Evolutionary conservation across 1,140 invertebrate species (phyloP).

Genomic region (Papilio aristodemus): DNA sequence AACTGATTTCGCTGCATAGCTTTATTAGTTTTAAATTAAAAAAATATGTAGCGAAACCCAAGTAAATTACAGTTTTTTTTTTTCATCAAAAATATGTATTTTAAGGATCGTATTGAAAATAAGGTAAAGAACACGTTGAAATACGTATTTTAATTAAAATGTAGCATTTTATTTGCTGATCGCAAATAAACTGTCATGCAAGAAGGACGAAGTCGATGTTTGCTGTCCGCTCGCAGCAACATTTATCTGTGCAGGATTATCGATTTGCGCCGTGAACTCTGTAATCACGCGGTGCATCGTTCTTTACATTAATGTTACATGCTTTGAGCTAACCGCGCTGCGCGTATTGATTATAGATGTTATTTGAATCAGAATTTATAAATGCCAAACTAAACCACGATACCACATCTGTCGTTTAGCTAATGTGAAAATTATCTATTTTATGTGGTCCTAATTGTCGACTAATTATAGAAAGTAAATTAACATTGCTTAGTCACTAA

Average conservation of each 20-base stretch:
- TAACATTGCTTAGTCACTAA: too few species aligned
- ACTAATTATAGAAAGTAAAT: too few species aligned
- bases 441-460: too few species aligned
- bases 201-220: background rate
- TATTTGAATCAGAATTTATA: background rate
- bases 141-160: slow-evolving; percentile 5
- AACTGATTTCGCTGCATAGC: too few species aligned
- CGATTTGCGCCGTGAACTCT: background rate
- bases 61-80: too few species aligned
- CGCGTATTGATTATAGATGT: background rate
- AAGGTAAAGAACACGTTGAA: background rate
- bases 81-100: too few species aligned
- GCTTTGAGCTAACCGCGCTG: background rate
- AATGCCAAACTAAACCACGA: background rate
- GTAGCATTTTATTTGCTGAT: slow-evolving; percentile 25
- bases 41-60: too few species aligned
- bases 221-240: background rate
- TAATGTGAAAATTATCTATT: too few species aligned
- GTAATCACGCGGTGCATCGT: background rate
- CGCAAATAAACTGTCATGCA: background rate
- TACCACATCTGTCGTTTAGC: background rate
- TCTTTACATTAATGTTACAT: slow-evolving; percentile 5
- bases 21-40: too few species aligned
- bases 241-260: slow-evolving; percentile 11
- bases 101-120: too few species aligned